These are phyloP conservation scores for Xiphorhynchus elegans DNA, from an alignment of 2,113 vertebrate species.

Conservation along the genomic window DNA sequence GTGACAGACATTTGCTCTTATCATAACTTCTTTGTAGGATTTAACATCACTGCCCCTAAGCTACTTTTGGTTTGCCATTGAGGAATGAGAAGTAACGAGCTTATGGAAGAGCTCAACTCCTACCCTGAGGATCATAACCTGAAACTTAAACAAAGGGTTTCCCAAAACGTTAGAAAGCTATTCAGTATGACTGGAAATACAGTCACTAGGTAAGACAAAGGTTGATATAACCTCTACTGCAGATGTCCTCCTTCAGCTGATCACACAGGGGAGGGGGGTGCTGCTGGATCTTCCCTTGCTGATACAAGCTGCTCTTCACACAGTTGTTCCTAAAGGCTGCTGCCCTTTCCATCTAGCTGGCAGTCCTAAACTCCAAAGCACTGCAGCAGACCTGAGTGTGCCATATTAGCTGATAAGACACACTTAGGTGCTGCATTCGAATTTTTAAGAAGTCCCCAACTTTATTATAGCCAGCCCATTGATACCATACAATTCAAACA, in stretches of 20 bases:
- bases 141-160: neutral
- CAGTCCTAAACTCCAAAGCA: neutral
- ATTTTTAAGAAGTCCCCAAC: neutral
- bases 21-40: neutral
- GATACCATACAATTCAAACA: neutral
- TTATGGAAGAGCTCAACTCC: neutral
- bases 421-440: neutral
- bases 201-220: neutral
- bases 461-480: neutral
- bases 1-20: neutral
- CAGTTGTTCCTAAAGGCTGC: neutral
- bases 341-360: neutral
- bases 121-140: neutral
- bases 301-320: neutral
- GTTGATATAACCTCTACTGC: neutral
- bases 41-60: neutral
- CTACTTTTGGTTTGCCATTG: neutral
- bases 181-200: neutral
- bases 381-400: neutral
- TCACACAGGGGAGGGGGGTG: accelerated
- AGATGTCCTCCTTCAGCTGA: neutral
- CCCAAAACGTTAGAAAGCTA: neutral
- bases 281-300: neutral
- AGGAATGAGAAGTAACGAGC: neutral
- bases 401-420: neutral